phyloP scores from a whole-genome alignment of 2,888 invertebrate species.

The Zhengitettix transpicula region DNA sequence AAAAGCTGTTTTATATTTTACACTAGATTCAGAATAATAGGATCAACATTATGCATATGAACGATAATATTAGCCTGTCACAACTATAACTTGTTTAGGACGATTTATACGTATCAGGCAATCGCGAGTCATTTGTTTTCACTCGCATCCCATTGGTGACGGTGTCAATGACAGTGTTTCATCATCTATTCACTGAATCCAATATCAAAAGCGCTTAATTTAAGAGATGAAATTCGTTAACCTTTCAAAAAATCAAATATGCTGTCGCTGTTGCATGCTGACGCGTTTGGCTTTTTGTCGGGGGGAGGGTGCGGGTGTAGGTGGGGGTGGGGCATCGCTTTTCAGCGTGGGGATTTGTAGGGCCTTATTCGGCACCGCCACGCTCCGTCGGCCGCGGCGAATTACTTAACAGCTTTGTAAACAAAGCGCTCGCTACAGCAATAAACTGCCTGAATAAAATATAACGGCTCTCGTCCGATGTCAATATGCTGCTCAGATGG shows the following conservation, averaged over 20 bases:
- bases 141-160: background rate
- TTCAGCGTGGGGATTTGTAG: background rate
- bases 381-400: background rate
- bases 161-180: slow-evolving; percentile 2
- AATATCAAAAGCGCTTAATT: slow-evolving; percentile 3
- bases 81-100: slow-evolving; percentile 1
- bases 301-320: background rate
- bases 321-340: background rate
- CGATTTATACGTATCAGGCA: slow-evolving; percentile 1
- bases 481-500: background rate
- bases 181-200: slow-evolving; percentile 3
- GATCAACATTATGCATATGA: slow-evolving; percentile 2
- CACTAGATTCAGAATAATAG: slow-evolving; percentile 2
- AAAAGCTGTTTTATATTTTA: slow-evolving; percentile 3
- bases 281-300: background rate
- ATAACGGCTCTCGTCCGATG: background rate
- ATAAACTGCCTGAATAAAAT: background rate
- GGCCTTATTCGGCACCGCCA: background rate
- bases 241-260: slow-evolving; percentile 2
- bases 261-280: background rate
- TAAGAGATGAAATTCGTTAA: slow-evolving; percentile 3
- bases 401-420: background rate
- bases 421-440: background rate
- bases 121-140: slow-evolving; percentile 1
- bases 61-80: slow-evolving; percentile 3